A percentile compares a stretch with the other conserved stretches of the same genome.
phyloP scores from a whole-genome alignment of 2,113 vertebrate genomes.

The Tachysurus vachellii region DNA sequence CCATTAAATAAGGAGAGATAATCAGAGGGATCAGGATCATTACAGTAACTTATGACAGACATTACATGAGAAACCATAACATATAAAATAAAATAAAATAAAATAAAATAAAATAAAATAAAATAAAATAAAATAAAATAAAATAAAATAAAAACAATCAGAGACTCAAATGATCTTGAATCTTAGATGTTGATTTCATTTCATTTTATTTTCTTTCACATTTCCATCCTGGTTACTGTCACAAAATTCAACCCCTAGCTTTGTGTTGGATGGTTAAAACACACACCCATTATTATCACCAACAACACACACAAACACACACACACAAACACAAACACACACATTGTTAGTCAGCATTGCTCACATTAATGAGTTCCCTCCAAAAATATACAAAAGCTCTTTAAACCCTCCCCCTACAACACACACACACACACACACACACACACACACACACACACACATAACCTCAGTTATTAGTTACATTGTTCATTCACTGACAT shows the following conservation, averaged over 20 bases:
- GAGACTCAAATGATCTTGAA: too few species aligned
- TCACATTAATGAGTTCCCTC: slow-evolving; percentile 38
- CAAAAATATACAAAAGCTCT: slow-evolving; percentile 24
- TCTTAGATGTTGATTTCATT: too few species aligned
- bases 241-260: neutral
- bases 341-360: slow-evolving; percentile 13
- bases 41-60: too few species aligned
- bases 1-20: too few species aligned
- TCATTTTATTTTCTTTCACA: too few species aligned
- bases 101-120: too few species aligned
- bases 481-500: neutral
- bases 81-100: too few species aligned
- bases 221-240: neutral
- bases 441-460: slow-evolving; percentile 21
- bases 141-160: too few species aligned
- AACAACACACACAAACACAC: neutral
- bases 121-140: too few species aligned
- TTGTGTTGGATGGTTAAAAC: neutral
- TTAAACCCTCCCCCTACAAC: neutral
- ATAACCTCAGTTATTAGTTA: neutral
- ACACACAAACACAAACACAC: slow-evolving; percentile 16
- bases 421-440: slow-evolving; percentile 30
- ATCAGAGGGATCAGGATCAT: too few species aligned
- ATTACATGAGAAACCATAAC: too few species aligned
- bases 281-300: neutral